Percentiles rank a stretch among this genome's conserved stretches.
These are phyloP conservation scores for Phorcus lineatus DNA, from an alignment of 2,888 invertebrate genomes.

Conservation along the genomic window DNA sequence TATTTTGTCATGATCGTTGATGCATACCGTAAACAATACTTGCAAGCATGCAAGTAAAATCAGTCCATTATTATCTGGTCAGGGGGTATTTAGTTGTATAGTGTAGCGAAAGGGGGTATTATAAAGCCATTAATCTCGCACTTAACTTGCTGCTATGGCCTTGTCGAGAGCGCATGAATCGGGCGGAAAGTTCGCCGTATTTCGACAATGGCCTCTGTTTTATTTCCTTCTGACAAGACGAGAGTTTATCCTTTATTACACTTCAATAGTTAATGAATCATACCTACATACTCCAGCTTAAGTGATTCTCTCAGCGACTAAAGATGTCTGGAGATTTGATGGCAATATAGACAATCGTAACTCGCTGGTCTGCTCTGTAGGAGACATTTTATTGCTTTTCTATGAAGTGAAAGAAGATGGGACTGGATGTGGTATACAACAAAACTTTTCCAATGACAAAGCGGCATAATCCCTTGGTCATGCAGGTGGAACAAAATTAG, in stretches of 20 bases:
- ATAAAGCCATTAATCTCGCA: slow-evolving; percentile 12
- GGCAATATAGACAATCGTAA: background rate
- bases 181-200: background rate
- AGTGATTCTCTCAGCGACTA: background rate
- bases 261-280: background rate
- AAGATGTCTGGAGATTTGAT: background rate
- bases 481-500: too few species aligned
- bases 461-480: too few species aligned
- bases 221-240: background rate
- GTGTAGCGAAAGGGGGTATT: slow-evolving; percentile 16
- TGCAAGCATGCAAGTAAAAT: background rate
- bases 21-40: background rate
- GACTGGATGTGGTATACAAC: background rate
- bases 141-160: background rate
- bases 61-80: background rate
- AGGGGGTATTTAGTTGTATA: background rate
- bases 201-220: background rate
- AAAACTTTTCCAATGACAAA: too few species aligned
- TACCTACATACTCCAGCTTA: background rate
- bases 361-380: background rate
- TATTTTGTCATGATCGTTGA: background rate
- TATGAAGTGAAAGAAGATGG: background rate
- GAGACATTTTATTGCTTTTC: background rate
- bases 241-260: slow-evolving; percentile 3
- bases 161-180: background rate